Percentiles rank a stretch among this genome's conserved stretches.
phyloP scores from a whole-genome alignment of 2,113 vertebrate genomes.

The Ceyx melanurus region DNA sequence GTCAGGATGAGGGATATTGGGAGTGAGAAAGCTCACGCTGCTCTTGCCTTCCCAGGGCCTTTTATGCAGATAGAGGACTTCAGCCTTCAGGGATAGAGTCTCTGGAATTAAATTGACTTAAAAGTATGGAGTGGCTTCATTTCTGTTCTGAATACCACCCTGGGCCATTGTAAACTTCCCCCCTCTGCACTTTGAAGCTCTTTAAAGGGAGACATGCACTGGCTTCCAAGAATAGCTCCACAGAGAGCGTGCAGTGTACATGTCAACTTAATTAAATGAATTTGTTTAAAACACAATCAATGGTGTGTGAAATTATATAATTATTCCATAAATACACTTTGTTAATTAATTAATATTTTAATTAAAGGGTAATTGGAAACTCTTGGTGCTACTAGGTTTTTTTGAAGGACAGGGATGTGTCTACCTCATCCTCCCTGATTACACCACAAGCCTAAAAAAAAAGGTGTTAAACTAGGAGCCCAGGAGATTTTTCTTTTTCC shows the following conservation, averaged over 20 bases:
- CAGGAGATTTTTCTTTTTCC: not conserved
- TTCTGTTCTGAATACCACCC: constrained; percentile 8
- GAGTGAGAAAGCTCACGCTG: not conserved
- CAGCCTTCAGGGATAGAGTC: constrained; percentile 17
- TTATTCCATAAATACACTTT: constrained; percentile 73
- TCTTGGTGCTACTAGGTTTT: constrained; percentile 36
- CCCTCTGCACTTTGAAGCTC: not conserved
- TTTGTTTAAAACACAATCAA: constrained; percentile 66
- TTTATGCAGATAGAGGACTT: constrained; percentile 42
- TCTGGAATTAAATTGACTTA: constrained; percentile 51
- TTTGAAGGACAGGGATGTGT: not conserved
- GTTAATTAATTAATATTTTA: constrained; percentile 77
- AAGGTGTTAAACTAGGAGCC: not conserved
- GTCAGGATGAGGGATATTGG: constrained; percentile 42
- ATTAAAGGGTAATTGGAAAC: constrained; percentile 66
- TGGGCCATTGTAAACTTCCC: not conserved
- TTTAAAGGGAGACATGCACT: constrained; percentile 7
- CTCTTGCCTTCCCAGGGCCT: constrained; percentile 17
- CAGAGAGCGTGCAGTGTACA: constrained; percentile 40
- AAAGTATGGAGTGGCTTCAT: constrained; percentile 24
- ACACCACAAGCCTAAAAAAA: not conserved
- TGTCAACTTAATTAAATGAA: constrained; percentile 63
- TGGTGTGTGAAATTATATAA: constrained; percentile 72
- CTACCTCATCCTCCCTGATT: not conserved
- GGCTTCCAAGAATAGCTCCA: constrained; percentile 40